Evolutionary conservation across 53 echinoderm and acorn worm species (phyloP), one percentile per base, ranked within the genome.

Genomic region (Patiria pectinifera): DNA sequence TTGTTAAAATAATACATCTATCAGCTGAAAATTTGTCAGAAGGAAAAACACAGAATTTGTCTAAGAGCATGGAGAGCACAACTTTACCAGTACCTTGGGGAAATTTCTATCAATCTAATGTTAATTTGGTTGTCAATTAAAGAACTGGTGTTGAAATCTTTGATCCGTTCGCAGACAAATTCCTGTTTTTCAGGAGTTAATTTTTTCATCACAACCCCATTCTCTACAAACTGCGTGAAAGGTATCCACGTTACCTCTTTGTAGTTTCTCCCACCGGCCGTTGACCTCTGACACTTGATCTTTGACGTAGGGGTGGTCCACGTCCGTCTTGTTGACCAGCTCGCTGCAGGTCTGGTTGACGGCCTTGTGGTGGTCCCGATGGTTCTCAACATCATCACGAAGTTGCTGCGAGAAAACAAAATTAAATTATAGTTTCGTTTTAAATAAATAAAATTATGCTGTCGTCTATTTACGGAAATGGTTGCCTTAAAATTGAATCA

Each of bases 361-460:
- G 16, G 97, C 98, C 58, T 92, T 90, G 63, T 98, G 98, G 92
- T 98, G 96, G 91, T 98, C 98, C 16, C 95, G 94, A 84, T 98
- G 98, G 74, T 95, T 96, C 92, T 95, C 95, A 48, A 98, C 89
- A 86, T 98, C 98, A 82, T 98, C 98, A 85, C 96, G 96, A 21
- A 98, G 92, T 82, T 82, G 71, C 91, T 82, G 69, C 15, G 24
- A 69, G 46, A 4, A 71, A 49, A 82, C 2, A 74, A 74, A 24
- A 23, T 6, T 3, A 74, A 23, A 35, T 35, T 35, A 35, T 35
- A 35, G 35, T 35, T 35, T 35, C 35, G 35, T 35, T 35, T 35
- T 35, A 35, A 35, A 35, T 35, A 35, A 35, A 35, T 35, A 35
- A 0, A 35, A 35, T 35, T 35, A 35, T 35, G 35, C 35, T 35